Evolutionary conservation across 2,113 vertebrate species (phyloP).

Genomic region (Ovis aries): DNA sequence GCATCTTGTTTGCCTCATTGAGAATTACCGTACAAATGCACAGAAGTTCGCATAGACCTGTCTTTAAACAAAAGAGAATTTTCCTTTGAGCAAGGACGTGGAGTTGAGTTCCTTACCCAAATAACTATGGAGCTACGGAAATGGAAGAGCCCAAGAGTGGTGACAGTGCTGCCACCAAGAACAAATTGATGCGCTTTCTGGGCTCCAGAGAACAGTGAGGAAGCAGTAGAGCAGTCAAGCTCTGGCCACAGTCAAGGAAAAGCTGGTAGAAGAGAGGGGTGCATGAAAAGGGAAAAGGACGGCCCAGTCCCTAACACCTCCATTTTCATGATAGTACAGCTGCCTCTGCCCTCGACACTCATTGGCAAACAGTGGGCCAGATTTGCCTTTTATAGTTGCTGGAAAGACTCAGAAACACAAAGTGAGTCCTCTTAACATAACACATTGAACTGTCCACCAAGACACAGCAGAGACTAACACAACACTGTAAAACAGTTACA

Average conservation of each 20-base stretch:
- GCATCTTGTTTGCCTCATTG: not conserved
- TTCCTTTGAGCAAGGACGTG: not conserved
- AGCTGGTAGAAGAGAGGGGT: not conserved
- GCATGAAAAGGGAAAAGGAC: not conserved
- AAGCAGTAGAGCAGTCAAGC: rapidly evolving
- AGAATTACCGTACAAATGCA: not conserved
- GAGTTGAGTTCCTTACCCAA: not conserved
- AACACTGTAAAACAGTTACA: not conserved
- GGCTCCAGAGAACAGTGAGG: not conserved
- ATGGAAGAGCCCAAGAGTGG: not conserved
- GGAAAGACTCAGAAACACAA: not conserved
- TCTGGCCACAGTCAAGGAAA: not conserved
- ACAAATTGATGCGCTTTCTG: not conserved
- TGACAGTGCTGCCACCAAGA: not conserved
- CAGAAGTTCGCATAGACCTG: not conserved
- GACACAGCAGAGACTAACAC: not conserved
- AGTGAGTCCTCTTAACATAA: not conserved
- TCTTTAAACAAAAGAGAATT: not conserved
- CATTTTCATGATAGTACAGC: not conserved
- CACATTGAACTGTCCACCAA: no score
- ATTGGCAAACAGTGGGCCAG: not conserved
- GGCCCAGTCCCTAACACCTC: not conserved
- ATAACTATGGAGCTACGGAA: not conserved
- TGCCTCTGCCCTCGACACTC: not conserved
- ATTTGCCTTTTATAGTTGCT: no score